Percentiles rank a stretch among this genome's conserved stretches.
These are phyloP conservation scores for Craseonycteris thonglongyai DNA, from an alignment of 2,113 vertebrate species.

Conservation along the genomic window DNA sequence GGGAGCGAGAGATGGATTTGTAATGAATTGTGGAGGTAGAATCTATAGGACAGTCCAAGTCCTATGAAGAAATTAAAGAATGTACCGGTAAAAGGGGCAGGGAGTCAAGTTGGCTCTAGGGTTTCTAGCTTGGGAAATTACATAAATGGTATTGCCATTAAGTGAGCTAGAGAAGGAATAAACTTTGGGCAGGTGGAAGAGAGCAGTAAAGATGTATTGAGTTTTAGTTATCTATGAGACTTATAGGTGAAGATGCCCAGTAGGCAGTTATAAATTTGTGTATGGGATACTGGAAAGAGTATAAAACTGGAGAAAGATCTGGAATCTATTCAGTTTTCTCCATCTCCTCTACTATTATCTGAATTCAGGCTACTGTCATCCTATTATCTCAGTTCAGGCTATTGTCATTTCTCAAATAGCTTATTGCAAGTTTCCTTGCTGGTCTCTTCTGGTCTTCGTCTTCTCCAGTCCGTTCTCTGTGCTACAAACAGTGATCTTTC, in stretches of 20 bases:
- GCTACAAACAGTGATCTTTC: not conserved
- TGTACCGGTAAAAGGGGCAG: not conserved
- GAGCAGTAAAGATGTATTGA: not conserved
- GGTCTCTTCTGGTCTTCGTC: not conserved
- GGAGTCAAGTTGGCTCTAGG: not conserved
- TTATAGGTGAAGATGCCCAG: not conserved
- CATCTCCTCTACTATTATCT: not conserved
- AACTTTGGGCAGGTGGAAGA: not conserved
- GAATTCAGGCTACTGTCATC: not conserved
- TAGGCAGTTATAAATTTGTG: not conserved
- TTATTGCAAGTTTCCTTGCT: conserved; percentile 4
- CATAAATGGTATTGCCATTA: not conserved
- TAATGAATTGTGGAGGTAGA: not conserved
- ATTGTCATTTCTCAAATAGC: not conserved
- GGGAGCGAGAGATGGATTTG: not conserved
- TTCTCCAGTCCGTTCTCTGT: not conserved
- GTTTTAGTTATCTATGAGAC: not conserved
- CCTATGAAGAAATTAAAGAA: not conserved
- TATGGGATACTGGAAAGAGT: not conserved
- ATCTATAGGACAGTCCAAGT: not conserved
- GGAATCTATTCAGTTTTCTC: conserved; percentile 1
- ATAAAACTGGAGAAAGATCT: not conserved
- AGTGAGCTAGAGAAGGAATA: not conserved
- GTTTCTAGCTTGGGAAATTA: not conserved
- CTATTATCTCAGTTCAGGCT: not conserved